Conservation (phyloP, 2,888 invertebrate genomes). For the Phlogophora meticulosa region DNA sequence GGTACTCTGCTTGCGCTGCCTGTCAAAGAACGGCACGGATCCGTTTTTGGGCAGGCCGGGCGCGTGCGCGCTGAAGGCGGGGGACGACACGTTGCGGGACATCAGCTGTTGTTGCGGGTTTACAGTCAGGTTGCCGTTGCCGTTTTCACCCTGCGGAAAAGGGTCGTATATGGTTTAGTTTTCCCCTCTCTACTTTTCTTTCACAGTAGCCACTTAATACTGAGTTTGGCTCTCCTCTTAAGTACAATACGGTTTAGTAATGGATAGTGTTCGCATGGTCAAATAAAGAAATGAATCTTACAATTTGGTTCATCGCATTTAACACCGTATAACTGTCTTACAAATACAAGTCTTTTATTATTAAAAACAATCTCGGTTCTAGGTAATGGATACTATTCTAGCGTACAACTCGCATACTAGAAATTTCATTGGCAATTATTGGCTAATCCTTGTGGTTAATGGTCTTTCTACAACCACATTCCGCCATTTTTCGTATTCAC, state of each 20-base stretch:
- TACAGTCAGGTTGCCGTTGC: slow-evolving; percentile 73
- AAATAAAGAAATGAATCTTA: no score
- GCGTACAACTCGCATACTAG: not conserved
- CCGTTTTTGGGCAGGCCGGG: slow-evolving; percentile 96
- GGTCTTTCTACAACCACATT: not conserved
- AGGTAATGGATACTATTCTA: slow-evolving; percentile 1
- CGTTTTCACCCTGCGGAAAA: slow-evolving; percentile 79
- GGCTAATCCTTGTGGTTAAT: slow-evolving; percentile 5
- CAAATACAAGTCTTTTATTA: not conserved
- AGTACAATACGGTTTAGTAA: no score
- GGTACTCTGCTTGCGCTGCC: slow-evolving; percentile 95
- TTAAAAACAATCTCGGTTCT: not conserved
- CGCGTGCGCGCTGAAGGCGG: slow-evolving; percentile 94
- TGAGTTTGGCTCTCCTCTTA: no score
- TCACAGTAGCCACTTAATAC: no score
- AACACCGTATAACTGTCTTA: no score
- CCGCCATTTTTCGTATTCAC: not conserved
- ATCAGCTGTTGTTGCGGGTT: slow-evolving; percentile 85
- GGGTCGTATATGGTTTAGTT: not conserved
- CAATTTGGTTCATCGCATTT: no score
- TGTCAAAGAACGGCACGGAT: slow-evolving; percentile 97
- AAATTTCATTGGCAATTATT: not conserved
- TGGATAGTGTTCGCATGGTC: no score
- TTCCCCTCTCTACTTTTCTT: no score
- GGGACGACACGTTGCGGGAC: slow-evolving; percentile 96